A percentile compares a stretch with the other conserved stretches of the same genome.
phyloP scores from a whole-genome alignment of 2,113 vertebrate species.

The Dipodomys stephensi region DNA sequence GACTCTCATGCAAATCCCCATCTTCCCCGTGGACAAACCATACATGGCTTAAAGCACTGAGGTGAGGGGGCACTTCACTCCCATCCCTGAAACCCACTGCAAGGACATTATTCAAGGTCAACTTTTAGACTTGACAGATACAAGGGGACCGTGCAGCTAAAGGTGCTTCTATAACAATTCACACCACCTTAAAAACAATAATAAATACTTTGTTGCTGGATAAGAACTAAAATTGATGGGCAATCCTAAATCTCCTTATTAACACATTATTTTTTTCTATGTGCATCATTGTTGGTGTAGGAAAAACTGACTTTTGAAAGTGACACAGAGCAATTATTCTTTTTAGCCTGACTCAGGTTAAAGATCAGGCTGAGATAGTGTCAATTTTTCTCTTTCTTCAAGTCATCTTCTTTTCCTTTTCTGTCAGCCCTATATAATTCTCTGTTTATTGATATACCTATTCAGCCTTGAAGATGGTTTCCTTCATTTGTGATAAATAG shows the following conservation, averaged over 20 bases:
- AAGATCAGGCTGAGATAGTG: neutral
- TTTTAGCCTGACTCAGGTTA: neutral
- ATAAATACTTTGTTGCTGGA: neutral
- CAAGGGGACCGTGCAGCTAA: neutral
- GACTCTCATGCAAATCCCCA: neutral
- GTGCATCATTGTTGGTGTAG: neutral
- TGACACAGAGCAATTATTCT: neutral
- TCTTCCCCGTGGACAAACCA: neutral
- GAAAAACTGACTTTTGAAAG: neutral
- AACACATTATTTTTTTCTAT: slow-evolving; percentile 32
- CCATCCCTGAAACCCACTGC: neutral
- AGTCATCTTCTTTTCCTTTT: neutral
- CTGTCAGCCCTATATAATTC: neutral
- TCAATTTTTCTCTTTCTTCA: slow-evolving; percentile 1
- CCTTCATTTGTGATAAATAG: too few relatives aligned
- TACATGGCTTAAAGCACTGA: neutral
- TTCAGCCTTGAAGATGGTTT: neutral
- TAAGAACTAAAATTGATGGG: neutral
- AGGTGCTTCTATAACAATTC: slow-evolving; percentile 12
- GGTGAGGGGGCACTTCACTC: neutral
- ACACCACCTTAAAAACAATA: slow-evolving; percentile 3
- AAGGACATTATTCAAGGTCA: neutral
- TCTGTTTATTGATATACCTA: neutral
- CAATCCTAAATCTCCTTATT: slow-evolving; percentile 29
- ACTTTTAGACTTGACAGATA: slow-evolving; percentile 1